These are phyloP conservation scores for Neostethus bicornis DNA, from an alignment of 2,797 vertebrate genomes.

Conservation along the genomic window DNA sequence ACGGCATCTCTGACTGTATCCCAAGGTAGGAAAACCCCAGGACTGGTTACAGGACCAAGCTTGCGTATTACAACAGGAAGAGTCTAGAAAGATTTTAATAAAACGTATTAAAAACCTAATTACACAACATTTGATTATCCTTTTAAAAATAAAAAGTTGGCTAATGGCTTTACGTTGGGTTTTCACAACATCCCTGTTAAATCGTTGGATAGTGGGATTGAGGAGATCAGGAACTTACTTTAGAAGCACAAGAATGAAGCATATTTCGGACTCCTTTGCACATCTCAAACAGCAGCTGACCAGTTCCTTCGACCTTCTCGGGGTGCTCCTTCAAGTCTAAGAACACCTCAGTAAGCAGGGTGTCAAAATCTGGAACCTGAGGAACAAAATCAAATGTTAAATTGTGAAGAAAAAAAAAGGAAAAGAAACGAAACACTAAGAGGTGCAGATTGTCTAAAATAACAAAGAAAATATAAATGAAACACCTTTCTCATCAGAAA, in stretches of 20 bases:
- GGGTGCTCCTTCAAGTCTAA: slow-evolving; percentile 85
- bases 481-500: slow-evolving; percentile 96
- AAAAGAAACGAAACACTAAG: not conserved
- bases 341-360: slow-evolving; percentile 88
- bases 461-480: not conserved
- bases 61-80: slow-evolving; percentile 85
- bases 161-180: not conserved
- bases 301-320: slow-evolving; percentile 88
- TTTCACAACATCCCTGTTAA: no score
- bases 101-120: not conserved
- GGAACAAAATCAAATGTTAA: fast-evolving
- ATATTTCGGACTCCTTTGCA: slow-evolving; percentile 93
- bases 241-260: slow-evolving; percentile 91
- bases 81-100: slow-evolving; percentile 69
- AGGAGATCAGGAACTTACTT: slow-evolving; percentile 1
- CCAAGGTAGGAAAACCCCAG: slow-evolving; percentile 82
- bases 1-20: slow-evolving; percentile 84
- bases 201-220: not conserved
- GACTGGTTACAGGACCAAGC: slow-evolving; percentile 84
- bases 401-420: not conserved
- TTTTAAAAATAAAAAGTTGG: not conserved
- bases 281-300: slow-evolving; percentile 95
- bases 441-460: not conserved
- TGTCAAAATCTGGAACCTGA: slow-evolving; percentile 89
- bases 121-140: not conserved